A percentile compares a stretch with the other conserved stretches of the same genome.
These are phyloP conservation scores for Paedocypris sp. DNA, from an alignment of 2,113 vertebrate genomes.

Conservation along the genomic window DNA sequence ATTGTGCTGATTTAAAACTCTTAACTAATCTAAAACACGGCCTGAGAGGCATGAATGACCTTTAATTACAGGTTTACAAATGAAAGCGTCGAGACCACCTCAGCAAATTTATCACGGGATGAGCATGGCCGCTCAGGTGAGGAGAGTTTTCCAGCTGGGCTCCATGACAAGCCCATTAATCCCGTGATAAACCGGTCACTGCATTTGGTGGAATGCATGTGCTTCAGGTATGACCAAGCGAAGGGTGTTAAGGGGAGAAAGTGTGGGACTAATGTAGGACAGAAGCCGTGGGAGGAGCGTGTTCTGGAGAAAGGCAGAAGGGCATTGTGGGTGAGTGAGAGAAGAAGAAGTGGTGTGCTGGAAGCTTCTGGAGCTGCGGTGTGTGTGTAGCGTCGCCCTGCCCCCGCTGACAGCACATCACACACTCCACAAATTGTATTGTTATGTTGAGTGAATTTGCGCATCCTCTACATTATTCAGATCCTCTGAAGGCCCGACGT, in stretches of 20 bases:
- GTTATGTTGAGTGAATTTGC: not conserved
- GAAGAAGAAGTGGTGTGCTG: constrained; percentile 17
- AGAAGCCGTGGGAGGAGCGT: constrained; percentile 10
- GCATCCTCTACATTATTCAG: not conserved
- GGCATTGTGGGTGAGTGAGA: constrained; percentile 11
- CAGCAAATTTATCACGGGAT: not conserved
- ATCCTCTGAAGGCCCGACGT: not conserved
- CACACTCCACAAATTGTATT: not conserved
- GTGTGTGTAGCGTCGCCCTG: constrained; percentile 18
- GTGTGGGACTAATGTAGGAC: constrained; percentile 11
- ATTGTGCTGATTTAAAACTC: too few species aligned
- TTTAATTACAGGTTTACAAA: too few species aligned
- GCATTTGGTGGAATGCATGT: not conserved
- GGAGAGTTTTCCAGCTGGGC: not conserved
- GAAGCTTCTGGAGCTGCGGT: constrained; percentile 26
- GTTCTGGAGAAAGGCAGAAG: not conserved
- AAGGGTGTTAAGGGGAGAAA: not conserved
- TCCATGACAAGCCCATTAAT: not conserved
- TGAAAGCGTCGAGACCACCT: too few species aligned
- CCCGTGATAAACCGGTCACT: not conserved
- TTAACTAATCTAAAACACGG: too few species aligned
- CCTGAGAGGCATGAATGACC: too few species aligned
- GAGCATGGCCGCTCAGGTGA: not conserved
- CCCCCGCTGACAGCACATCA: constrained; percentile 2
- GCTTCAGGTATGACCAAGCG: not conserved